phyloP scores from a whole-genome alignment of 2,797 vertebrate species.

The Gouania willdenowi region DNA sequence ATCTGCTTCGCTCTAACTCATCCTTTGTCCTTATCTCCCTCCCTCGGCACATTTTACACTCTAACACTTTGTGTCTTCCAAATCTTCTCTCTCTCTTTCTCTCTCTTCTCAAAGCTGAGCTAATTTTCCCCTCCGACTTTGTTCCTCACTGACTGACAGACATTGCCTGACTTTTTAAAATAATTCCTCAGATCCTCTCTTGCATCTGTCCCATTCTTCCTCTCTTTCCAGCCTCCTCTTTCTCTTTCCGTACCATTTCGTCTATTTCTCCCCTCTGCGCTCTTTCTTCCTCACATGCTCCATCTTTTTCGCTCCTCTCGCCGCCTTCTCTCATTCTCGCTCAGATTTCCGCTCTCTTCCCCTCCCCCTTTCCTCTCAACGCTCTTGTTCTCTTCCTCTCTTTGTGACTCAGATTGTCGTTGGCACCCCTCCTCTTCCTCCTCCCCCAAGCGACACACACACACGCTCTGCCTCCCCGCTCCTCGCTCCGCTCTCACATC shows the following conservation, averaged over 20 bases:
- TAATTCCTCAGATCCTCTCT: conserved; percentile 22
- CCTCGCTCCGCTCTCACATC: conserved; percentile 69
- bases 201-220: conserved; percentile 25
- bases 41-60: conserved; percentile 26
- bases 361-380: conserved; percentile 55
- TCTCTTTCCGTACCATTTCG: conserved; percentile 28
- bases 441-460: conserved; percentile 1
- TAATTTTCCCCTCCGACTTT: conserved; percentile 48
- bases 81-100: conserved; percentile 17
- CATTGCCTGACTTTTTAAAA: not conserved
- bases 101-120: conserved; percentile 39
- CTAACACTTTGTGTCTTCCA: conserved; percentile 23
- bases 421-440: conserved; percentile 51
- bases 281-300: conserved; percentile 37
- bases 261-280: conserved; percentile 14
- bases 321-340: conserved; percentile 35
- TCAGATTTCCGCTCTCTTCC: conserved; percentile 57
- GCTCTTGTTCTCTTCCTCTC: conserved; percentile 68
- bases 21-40: not conserved
- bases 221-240: conserved; percentile 19
- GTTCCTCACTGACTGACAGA: conserved; percentile 36
- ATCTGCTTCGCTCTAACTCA: conserved; percentile 22
- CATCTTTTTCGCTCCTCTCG: conserved; percentile 32
- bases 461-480: conserved; percentile 20
- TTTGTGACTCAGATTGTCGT: conserved; percentile 76